Percentiles rank a stretch among this genome's conserved stretches.
Evolutionary conservation across 2,113 vertebrate genomes (phyloP).

Genomic region (Ceyx margarethae): DNA sequence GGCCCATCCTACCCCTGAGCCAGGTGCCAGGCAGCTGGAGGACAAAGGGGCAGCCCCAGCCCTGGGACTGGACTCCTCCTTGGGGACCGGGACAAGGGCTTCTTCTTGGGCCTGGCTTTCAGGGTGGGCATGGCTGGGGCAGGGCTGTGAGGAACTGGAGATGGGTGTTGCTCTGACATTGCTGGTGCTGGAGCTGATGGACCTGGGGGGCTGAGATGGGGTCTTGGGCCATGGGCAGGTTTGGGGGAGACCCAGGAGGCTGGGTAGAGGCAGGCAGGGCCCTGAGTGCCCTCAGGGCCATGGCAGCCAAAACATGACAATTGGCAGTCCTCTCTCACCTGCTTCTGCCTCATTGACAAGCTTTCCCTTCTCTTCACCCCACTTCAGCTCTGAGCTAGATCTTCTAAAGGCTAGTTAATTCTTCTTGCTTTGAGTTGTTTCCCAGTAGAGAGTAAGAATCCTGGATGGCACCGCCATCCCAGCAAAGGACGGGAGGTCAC

Average conservation of each 20-base stretch:
- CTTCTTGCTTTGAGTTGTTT: background rate
- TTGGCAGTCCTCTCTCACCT: background rate
- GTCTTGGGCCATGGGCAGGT: background rate
- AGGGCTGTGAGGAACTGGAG: background rate
- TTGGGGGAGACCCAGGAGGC: rapidly evolving
- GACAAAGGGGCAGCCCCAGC: background rate
- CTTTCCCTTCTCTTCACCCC: background rate
- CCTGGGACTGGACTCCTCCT: rapidly evolving
- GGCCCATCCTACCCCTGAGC: rapidly evolving
- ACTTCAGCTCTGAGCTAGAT: background rate
- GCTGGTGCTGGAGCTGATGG: rapidly evolving
- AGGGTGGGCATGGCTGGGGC: rapidly evolving
- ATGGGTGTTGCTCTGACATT: rapidly evolving
- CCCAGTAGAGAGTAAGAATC: background rate
- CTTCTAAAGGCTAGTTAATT: background rate
- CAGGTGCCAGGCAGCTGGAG: background rate
- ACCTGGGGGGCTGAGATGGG: rapidly evolving
- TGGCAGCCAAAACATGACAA: background rate
- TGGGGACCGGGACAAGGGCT: background rate
- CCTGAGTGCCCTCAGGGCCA: background rate
- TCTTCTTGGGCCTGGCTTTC: too few relatives aligned
- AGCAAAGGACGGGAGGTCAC: background rate
- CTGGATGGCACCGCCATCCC: background rate
- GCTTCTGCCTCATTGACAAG: background rate
- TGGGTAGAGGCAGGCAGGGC: background rate